These are phyloP conservation scores for Babylonia areolata DNA, from an alignment of 1,140 invertebrate genomes.

Conservation along the genomic window DNA sequence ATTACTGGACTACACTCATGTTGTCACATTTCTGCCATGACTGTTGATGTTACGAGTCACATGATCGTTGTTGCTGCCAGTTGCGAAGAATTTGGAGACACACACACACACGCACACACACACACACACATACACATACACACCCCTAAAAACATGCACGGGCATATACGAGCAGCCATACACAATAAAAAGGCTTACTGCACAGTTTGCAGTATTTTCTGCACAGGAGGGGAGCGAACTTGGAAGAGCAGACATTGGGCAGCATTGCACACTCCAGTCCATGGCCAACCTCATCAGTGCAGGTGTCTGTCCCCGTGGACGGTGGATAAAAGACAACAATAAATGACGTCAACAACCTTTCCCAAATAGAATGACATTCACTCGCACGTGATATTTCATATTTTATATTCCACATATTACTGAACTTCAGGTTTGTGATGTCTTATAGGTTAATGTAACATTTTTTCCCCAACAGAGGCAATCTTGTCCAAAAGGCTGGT, in stretches of 20 bases:
- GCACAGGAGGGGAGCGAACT: background rate
- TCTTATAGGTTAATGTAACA: too few species aligned
- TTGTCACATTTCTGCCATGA: background rate
- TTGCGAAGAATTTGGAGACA: too few species aligned
- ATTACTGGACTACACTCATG: background rate
- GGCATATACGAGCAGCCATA: background rate
- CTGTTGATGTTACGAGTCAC: too few species aligned
- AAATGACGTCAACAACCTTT: too few species aligned
- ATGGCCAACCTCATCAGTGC: background rate
- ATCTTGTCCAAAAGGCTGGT: too few species aligned
- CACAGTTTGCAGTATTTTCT: background rate
- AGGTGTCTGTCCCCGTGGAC: background rate
- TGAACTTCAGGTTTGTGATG: too few species aligned
- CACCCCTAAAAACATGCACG: background rate
- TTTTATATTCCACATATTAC: too few species aligned
- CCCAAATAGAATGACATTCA: too few species aligned
- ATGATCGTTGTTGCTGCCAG: too few species aligned
- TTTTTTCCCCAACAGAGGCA: too few species aligned
- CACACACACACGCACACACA: background rate
- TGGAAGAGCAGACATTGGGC: background rate
- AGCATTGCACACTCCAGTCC: background rate
- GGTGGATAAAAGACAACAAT: too few species aligned
- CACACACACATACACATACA: background rate
- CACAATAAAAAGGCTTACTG: background rate
- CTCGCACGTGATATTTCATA: too few species aligned